Evolutionary conservation across 92 coral and sea anemone species (phyloP), one percentile per base, ranked within the genome.

Genomic region (Palythoa heliodiscus): DNA sequence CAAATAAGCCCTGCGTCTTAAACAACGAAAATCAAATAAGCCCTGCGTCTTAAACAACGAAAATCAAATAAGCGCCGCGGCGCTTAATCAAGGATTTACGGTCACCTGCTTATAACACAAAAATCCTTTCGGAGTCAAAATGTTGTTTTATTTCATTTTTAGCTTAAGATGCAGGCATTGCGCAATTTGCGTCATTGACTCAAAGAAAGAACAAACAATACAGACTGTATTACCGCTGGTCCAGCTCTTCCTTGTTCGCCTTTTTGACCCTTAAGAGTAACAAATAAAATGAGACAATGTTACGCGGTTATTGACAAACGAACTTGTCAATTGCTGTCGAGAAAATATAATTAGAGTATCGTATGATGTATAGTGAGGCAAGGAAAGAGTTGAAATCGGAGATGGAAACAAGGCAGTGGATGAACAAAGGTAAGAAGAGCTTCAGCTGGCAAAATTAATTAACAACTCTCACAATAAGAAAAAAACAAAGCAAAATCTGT

Each of bases 1-100:
- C n/a, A n/a, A n/a, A 29, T 29, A 29, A 29, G 35, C 35, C 1
- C 35, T 1, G 35, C 35, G 35, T 29, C 35, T 29, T 29, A 29
- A 29, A 29, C 35, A 0, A 29, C 35, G 35, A 29, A 29, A 29
- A 29, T 29, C 35, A 29, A 86, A 29, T 29, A 29, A 29, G 35
- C 35, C 1, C 35, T 1, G 35, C 35, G 35, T 29, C 35, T 29
- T 29, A 29, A 29, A 29, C 35, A 0, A 29, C 35, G 35, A 29
- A 29, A 29, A 29, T 29, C 35, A 29, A 86, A 88, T 88, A 83
- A 88, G 88, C 91, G 91, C 91, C 88, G 91, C 91, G 91, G 91
- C 88, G 91, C 91, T 88, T 83, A 83, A 67, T 83, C 91, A 79
- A 68, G 52, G 54, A 88, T 88, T 83, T 75, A 70, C 72, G 1